phyloP scores from a whole-genome alignment of 2,888 invertebrate genomes.

The Volucella zonaria region DNA sequence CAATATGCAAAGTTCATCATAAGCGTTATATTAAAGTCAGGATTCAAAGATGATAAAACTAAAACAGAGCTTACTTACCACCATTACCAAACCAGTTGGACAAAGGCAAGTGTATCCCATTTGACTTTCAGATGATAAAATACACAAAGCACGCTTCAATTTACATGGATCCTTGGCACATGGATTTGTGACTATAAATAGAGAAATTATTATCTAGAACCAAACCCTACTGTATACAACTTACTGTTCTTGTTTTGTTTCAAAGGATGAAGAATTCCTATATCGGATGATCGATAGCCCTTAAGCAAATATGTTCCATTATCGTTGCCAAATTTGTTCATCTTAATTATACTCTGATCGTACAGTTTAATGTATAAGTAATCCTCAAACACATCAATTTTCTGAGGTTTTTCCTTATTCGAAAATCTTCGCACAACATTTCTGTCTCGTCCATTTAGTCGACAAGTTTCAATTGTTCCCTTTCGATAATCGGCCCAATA shows the following conservation, averaged over 20 bases:
- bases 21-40: background rate
- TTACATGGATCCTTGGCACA: constrained; percentile 86
- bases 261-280: constrained; percentile 87
- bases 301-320: constrained; percentile 84
- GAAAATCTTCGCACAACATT: constrained; percentile 85
- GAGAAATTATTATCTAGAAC: background rate
- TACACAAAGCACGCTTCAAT: constrained; percentile 85
- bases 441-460: constrained; percentile 87
- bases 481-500: constrained; percentile 94
- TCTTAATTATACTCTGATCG: constrained; percentile 85
- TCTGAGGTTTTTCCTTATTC: constrained; percentile 86
- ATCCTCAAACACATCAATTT: constrained; percentile 90
- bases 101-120: constrained; percentile 84
- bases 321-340: constrained; percentile 87
- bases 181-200: constrained; percentile 83
- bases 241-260: constrained; percentile 85
- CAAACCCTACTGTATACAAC: constrained; percentile 42
- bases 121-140: constrained; percentile 83
- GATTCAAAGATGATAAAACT: background rate
- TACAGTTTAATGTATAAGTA: constrained; percentile 87
- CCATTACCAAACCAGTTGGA: constrained; percentile 84
- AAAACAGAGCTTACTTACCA: constrained; percentile 64
- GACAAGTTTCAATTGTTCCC: constrained; percentile 87
- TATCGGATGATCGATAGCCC: constrained; percentile 86
- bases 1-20: too few relatives aligned